phyloP scores from a whole-genome alignment of 2,888 invertebrate genomes.

The Dasysyrphus albostriatus region DNA sequence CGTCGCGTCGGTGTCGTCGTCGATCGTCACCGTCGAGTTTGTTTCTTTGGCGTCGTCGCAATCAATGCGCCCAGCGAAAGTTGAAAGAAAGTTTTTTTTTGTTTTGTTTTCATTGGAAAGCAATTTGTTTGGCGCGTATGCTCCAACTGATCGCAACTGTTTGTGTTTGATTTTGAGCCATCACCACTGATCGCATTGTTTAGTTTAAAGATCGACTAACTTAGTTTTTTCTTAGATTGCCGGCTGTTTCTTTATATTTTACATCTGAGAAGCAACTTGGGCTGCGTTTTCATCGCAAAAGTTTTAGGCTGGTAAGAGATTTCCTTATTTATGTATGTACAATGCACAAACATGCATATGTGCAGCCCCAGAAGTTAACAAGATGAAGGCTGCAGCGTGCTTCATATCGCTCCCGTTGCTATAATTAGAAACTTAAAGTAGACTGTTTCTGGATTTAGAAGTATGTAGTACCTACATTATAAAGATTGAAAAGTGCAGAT shows the following conservation, averaged over 20 bases:
- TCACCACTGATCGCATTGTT: constrained; percentile 39
- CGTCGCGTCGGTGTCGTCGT: constrained; percentile 6
- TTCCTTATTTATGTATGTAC: constrained; percentile 61
- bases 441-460: constrained; percentile 18
- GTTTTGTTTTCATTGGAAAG: constrained; percentile 51
- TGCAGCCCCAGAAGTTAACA: constrained; percentile 14
- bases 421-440: constrained; percentile 35
- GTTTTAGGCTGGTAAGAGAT: constrained; percentile 47
- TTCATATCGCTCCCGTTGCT: constrained; percentile 2
- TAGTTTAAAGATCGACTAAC: constrained; percentile 41
- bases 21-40: not conserved
- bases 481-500: not conserved
- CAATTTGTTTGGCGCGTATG: constrained; percentile 54
- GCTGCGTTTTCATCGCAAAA: constrained; percentile 33
- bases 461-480: not conserved
- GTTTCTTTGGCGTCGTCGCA: constrained; percentile 30
- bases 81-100: constrained; percentile 74
- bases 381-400: not conserved
- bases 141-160: constrained; percentile 29
- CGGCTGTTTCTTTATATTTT: not conserved
- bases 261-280: constrained; percentile 14
- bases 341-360: no score
- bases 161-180: not conserved
- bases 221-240: constrained; percentile 10
- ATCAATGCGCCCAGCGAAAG: constrained; percentile 66